A percentile compares a stretch with the other conserved stretches of the same genome.
Evolutionary conservation across 2,797 vertebrate genomes (phyloP).

Genomic region (Spea hammondii): DNA sequence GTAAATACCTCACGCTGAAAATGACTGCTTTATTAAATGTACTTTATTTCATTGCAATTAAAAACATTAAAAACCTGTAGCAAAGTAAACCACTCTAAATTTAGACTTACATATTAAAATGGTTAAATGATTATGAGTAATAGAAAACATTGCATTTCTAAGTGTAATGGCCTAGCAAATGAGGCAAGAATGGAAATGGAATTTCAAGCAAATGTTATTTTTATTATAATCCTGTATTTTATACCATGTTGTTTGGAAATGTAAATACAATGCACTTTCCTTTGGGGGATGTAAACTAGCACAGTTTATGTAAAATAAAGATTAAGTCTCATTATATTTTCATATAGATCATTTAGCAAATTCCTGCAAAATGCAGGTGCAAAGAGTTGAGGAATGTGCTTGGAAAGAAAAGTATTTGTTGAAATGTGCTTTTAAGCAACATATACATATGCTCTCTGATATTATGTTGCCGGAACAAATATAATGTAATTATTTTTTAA

Average conservation of each 20-base stretch:
- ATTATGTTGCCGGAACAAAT: too few relatives aligned
- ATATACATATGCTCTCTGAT: neutral
- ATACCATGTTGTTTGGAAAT: slow-evolving; percentile 6
- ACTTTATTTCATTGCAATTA: neutral
- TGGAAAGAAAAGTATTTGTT: slow-evolving; percentile 26
- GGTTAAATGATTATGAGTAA: neutral
- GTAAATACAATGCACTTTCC: slow-evolving; percentile 27
- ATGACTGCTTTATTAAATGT: neutral
- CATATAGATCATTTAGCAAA: slow-evolving; percentile 54
- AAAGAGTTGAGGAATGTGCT: slow-evolving; percentile 47
- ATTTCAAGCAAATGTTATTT: slow-evolving; percentile 2
- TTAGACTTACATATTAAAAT: neutral
- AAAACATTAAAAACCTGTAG: neutral
- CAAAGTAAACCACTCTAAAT: neutral
- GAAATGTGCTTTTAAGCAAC: neutral
- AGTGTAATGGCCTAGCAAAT: slow-evolving; percentile 2
- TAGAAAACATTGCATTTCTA: neutral
- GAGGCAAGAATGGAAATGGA: neutral
- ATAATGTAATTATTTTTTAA: too few relatives aligned
- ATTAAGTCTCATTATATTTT: slow-evolving; percentile 56
- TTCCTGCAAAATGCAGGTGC: slow-evolving; percentile 51
- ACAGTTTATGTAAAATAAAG: slow-evolving; percentile 42
- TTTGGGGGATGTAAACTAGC: slow-evolving; percentile 41
- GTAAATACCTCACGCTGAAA: neutral
- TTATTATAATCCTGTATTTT: slow-evolving; percentile 9